phyloP scores from a whole-genome alignment of 2,113 vertebrate species.

The Nematolebias whitei region DNA sequence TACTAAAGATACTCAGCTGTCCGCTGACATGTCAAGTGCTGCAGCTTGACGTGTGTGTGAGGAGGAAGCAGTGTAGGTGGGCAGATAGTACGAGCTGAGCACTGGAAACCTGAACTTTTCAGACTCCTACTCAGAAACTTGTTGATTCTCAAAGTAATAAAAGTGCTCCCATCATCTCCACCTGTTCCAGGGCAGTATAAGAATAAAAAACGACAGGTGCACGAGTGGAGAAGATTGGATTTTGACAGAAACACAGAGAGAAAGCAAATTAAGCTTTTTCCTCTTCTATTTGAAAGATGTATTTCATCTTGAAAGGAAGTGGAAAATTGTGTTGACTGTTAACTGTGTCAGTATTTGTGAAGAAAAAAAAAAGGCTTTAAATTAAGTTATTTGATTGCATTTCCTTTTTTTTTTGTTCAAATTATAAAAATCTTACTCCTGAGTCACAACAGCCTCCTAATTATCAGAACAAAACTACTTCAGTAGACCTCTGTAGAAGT shows the following conservation, averaged over 20 bases:
- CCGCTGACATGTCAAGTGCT: not conserved
- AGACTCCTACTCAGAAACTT: conserved; percentile 1
- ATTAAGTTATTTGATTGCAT: conserved; percentile 18
- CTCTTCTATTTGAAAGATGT: not conserved
- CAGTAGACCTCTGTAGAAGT: conserved; percentile 24
- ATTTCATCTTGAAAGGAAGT: conserved; percentile 2
- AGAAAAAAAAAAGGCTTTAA: not conserved
- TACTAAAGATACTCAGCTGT: not conserved
- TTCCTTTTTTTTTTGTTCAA: conserved; percentile 29
- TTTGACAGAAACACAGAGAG: conserved; percentile 14
- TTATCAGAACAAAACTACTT: conserved; percentile 45
- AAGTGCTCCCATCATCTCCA: conserved; percentile 21
- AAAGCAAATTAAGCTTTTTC: not conserved
- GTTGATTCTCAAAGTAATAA: conserved; percentile 24
- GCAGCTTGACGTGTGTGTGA: not conserved
- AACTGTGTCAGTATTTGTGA: not conserved
- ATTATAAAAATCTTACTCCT: conserved; percentile 43
- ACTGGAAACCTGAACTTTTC: not conserved
- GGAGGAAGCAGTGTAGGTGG: not conserved
- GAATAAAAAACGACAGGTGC: conserved; percentile 23
- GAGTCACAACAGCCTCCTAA: conserved; percentile 34
- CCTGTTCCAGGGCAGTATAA: conserved; percentile 7
- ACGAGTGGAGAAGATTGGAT: conserved; percentile 21
- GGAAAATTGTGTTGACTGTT: not conserved
- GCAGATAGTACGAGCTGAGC: not conserved